These are phyloP conservation scores for Prosopocoilus inquinatus DNA, from an alignment of 2,888 invertebrate genomes.

Conservation along the genomic window DNA sequence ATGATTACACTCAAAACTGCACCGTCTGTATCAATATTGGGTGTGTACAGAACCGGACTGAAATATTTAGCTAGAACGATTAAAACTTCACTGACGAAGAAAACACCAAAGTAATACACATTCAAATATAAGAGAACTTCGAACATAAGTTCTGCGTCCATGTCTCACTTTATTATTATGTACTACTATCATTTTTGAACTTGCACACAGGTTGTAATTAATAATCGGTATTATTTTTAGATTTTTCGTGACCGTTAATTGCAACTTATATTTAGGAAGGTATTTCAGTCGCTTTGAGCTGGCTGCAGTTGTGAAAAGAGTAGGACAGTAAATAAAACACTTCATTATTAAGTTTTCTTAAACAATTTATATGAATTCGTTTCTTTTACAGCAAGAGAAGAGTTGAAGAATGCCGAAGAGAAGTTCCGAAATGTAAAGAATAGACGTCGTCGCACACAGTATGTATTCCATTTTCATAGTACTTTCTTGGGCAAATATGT, in stretches of 20 bases:
- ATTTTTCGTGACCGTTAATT: conserved; percentile 16
- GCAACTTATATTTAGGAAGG: conserved; percentile 8
- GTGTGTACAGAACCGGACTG: conserved; percentile 23
- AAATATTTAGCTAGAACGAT: conserved; percentile 29
- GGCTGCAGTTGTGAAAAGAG: too few relatives aligned
- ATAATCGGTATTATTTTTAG: conserved; percentile 23
- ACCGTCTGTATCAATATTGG: conserved; percentile 26
- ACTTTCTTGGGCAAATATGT: conserved; percentile 26
- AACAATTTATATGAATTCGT: conserved; percentile 23
- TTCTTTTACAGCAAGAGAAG: conserved; percentile 26
- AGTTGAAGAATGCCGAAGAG: conserved; percentile 26
- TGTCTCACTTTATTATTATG: conserved; percentile 2
- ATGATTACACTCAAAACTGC: conserved; percentile 26
- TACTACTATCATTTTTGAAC: neutral
- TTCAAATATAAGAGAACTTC: conserved; percentile 30
- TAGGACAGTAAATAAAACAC: too few relatives aligned
- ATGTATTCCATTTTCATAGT: conserved; percentile 29
- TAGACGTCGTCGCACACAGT: conserved; percentile 23
- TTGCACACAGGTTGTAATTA: conserved; percentile 17
- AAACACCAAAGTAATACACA: conserved; percentile 28
- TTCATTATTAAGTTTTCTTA: too few relatives aligned
- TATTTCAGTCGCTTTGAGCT: too few relatives aligned
- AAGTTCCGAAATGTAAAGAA: conserved; percentile 24
- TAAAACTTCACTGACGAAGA: conserved; percentile 28
- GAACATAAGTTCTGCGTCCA: conserved; percentile 30